Conservation (phyloP, 2,888 invertebrate genomes). For the Doris montereyensis region DNA sequence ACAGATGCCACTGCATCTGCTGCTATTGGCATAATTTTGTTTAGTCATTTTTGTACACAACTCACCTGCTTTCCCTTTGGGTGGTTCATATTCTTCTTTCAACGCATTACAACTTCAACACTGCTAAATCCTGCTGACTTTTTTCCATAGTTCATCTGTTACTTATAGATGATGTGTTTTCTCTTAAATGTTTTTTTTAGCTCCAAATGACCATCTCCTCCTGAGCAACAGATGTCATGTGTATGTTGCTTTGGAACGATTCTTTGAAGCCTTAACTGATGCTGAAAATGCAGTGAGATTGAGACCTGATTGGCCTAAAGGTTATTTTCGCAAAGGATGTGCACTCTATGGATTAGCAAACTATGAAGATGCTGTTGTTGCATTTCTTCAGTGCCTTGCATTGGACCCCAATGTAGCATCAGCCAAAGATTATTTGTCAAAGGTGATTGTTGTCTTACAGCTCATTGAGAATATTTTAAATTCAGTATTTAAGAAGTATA, state of each 20-base stretch:
- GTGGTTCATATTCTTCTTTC: not conserved
- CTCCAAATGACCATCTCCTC: conserved; percentile 76
- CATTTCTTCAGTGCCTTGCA: conserved; percentile 77
- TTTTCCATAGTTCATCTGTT: no score
- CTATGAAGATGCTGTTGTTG: conserved; percentile 77
- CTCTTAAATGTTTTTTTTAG: conserved; percentile 35
- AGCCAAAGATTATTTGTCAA: conserved; percentile 75
- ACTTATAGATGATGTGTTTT: no score
- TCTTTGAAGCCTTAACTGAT: conserved; percentile 79
- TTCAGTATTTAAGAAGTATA: no score
- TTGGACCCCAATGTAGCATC: conserved; percentile 76
- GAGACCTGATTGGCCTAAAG: conserved; percentile 81
- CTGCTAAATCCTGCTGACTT: no score
- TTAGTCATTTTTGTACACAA: no score
- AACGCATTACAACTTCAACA: not conserved
- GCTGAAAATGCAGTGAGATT: conserved; percentile 79
- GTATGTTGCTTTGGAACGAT: conserved; percentile 77
- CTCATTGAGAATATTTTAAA: no score
- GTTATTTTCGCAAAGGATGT: conserved; percentile 77
- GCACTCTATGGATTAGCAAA: conserved; percentile 76
- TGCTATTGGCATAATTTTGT: no score
- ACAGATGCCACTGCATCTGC: no score
- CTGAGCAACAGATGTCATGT: conserved; percentile 80
- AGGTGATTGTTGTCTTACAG: conserved; percentile 71
- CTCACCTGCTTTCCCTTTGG: not conserved